Evolutionary conservation across 2,797 vertebrate species (phyloP).

Genomic region (Pterois miles): DNA sequence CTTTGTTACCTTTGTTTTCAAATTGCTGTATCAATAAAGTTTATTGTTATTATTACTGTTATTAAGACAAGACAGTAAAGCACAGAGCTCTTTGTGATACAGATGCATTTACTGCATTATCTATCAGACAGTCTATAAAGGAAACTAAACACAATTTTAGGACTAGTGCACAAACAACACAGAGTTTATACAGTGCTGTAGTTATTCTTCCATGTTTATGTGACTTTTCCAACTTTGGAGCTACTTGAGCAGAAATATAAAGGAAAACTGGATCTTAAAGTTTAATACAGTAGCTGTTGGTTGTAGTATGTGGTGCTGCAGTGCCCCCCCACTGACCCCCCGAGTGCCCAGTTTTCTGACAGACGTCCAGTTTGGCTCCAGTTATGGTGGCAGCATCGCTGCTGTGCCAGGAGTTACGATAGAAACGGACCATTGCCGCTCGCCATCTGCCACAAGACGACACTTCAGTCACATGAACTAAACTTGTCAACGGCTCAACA

Average conservation of each 20-base stretch:
- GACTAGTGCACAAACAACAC: no score
- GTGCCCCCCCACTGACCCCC: background rate
- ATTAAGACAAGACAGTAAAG: no score
- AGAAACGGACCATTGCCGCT: slow-evolving; percentile 37
- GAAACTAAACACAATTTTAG: no score
- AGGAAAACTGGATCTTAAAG: background rate
- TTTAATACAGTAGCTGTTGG: background rate
- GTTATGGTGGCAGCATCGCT: background rate
- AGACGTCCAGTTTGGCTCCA: slow-evolving; percentile 41
- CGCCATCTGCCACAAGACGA: slow-evolving; percentile 23
- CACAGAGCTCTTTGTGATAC: no score
- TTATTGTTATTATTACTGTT: no score
- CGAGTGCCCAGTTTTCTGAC: slow-evolving; percentile 4
- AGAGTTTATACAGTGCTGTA: no score
- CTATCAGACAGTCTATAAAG: no score
- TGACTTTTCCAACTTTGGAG: background rate
- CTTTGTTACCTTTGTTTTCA: no score
- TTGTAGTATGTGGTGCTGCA: slow-evolving; percentile 26
- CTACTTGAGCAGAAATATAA: background rate
- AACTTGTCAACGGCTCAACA: background rate
- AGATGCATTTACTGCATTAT: no score
- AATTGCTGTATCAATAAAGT: no score
- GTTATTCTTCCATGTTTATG: no score
- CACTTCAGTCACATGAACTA: background rate
- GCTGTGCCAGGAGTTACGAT: slow-evolving; percentile 48